Percentiles rank a stretch among this genome's conserved stretches.
These are phyloP conservation scores for Meghimatium bilineatum DNA, from an alignment of 2,888 invertebrate species.

Conservation along the genomic window DNA sequence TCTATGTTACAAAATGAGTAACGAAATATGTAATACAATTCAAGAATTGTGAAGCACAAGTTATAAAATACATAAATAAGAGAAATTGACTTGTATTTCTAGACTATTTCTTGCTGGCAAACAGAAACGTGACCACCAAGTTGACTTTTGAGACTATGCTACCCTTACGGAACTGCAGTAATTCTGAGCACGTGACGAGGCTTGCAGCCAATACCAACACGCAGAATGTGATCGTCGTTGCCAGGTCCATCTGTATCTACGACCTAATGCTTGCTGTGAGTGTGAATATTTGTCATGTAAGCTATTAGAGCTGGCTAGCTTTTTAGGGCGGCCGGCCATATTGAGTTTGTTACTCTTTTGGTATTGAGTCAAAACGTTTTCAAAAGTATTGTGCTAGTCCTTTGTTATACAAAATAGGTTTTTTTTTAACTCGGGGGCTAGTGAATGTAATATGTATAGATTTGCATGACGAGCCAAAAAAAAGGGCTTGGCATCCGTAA, in stretches of 20 bases:
- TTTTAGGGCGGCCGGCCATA: no score
- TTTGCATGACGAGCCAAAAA: no score
- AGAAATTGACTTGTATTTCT: neutral
- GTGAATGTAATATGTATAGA: no score
- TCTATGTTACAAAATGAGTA: no score
- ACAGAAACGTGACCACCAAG: conserved; percentile 32
- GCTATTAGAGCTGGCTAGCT: no score
- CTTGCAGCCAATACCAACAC: conserved; percentile 54
- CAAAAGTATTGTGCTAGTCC: no score
- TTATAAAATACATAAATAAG: neutral
- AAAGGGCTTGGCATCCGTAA: no score
- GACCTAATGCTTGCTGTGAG: conserved; percentile 49
- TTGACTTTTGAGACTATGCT: conserved; percentile 51
- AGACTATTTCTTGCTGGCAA: conserved; percentile 45
- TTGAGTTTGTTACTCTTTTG: no score
- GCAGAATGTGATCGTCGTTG: conserved; percentile 52
- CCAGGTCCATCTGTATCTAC: conserved; percentile 43
- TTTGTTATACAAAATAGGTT: no score
- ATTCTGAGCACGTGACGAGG: conserved; percentile 50
- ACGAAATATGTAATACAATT: neutral
- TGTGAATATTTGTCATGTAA: neutral
- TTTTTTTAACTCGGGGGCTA: no score
- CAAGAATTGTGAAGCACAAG: neutral
- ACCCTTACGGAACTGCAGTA: conserved; percentile 42
- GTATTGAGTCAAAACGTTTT: no score